Evolutionary conservation across 2,888 invertebrate species (phyloP).

Genomic region (Spodoptera exigua): DNA sequence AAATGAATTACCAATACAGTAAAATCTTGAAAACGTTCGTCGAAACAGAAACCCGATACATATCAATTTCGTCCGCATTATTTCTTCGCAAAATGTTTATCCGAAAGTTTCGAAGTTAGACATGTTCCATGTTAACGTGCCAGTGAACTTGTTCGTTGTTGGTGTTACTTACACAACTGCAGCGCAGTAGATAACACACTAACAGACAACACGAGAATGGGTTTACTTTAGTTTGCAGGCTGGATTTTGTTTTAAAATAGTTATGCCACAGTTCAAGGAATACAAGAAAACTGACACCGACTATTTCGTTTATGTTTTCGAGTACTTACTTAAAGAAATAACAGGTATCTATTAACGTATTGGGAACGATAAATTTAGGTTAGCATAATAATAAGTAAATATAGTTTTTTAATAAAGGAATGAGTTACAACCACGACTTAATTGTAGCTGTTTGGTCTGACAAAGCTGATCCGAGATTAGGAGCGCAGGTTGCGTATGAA

Average conservation of each 20-base stretch:
- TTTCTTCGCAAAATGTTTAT: conserved; percentile 56
- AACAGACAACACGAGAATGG: conserved; percentile 59
- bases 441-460: conserved; percentile 45
- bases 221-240: conserved; percentile 52
- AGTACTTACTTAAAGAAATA: conserved; percentile 41
- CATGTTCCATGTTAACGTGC: conserved; percentile 70
- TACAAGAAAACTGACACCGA: conserved; percentile 32
- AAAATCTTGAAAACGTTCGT: conserved; percentile 30
- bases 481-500: conserved; percentile 56
- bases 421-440: conserved; percentile 32
- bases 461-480: conserved; percentile 48
- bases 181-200: conserved; percentile 71
- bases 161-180: conserved; percentile 72
- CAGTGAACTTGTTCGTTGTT: conserved; percentile 80
- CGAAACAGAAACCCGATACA: conserved; percentile 40
- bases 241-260: conserved; percentile 51
- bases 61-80: conserved; percentile 47
- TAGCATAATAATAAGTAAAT: conserved; percentile 22
- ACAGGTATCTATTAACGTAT: conserved; percentile 40
- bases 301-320: conserved; percentile 30
- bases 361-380: conserved; percentile 27
- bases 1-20: conserved; percentile 23
- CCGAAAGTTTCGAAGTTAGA: conserved; percentile 60
- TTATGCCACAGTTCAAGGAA: conserved; percentile 46
- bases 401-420: conserved; percentile 32